Conservation (phyloP, 2,888 invertebrate genomes). For the Crioceris asparagi region DNA sequence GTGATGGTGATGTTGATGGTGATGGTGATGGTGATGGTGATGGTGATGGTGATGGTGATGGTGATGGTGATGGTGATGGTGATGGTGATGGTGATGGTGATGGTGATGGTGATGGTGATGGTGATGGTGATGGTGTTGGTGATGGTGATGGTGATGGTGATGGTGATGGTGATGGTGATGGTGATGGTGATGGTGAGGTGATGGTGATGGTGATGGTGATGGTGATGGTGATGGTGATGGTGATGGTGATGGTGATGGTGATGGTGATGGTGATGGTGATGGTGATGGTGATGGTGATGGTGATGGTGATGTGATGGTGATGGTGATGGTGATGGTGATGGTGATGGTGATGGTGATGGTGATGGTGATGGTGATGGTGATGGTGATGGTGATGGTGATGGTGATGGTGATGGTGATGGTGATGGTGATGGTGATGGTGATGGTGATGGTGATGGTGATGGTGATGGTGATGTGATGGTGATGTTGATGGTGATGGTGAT, state of each 20-base stretch:
- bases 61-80: constrained; percentile 1
- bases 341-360: constrained; percentile 1
- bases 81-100: constrained; percentile 2
- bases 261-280: constrained; percentile 1
- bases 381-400: constrained; percentile 1
- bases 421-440: constrained; percentile 2
- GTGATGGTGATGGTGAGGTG: too few relatives aligned
- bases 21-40: constrained; percentile 2
- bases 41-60: constrained; percentile 1
- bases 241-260: constrained; percentile 2
- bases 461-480: too few relatives aligned
- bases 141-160: constrained; percentile 2
- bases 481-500: constrained; percentile 1
- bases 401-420: constrained; percentile 1
- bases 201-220: too few relatives aligned
- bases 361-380: constrained; percentile 2
- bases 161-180: constrained; percentile 1
- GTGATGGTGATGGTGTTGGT: constrained; percentile 1
- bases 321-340: constrained; percentile 1
- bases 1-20: constrained; percentile 1
- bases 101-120: constrained; percentile 2
- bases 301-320: too few relatives aligned
- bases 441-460: constrained; percentile 1
- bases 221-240: constrained; percentile 2
- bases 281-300: constrained; percentile 1